Evolutionary conservation across 2,113 vertebrate genomes (phyloP).

Genomic region (Phodopus roborovskii): DNA sequence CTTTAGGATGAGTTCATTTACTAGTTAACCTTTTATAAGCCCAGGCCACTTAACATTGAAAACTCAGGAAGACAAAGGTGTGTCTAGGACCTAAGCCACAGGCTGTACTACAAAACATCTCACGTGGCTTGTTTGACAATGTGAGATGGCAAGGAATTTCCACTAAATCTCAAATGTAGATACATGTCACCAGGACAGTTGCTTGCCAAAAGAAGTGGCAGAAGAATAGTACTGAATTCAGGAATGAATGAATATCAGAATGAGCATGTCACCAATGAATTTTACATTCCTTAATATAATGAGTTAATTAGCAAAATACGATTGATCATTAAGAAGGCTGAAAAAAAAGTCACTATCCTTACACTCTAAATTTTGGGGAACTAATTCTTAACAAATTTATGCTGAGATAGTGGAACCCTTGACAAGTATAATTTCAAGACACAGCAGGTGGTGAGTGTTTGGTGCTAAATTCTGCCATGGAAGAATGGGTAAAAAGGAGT

Average conservation of each 20-base stretch:
- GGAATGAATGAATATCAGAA: neutral
- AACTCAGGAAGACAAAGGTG: neutral
- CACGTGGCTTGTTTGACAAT: neutral
- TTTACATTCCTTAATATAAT: neutral
- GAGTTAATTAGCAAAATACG: neutral
- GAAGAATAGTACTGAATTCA: neutral
- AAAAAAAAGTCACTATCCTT: neutral
- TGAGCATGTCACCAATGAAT: neutral
- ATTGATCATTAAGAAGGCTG: neutral
- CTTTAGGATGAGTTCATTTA: neutral
- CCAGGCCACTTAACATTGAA: neutral
- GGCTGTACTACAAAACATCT: neutral
- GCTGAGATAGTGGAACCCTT: neutral
- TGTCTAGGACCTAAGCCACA: neutral
- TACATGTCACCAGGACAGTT: neutral
- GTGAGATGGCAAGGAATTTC: neutral
- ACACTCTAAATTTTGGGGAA: neutral
- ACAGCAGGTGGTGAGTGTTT: no score
- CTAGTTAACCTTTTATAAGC: neutral
- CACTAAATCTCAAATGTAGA: neutral
- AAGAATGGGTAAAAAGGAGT: neutral
- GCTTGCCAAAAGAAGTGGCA: neutral
- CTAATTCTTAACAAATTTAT: neutral
- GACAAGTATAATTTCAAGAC: neutral
- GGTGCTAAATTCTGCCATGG: neutral